phyloP scores from a whole-genome alignment of 2,888 invertebrate species.

The Drosophila kokeensis region DNA sequence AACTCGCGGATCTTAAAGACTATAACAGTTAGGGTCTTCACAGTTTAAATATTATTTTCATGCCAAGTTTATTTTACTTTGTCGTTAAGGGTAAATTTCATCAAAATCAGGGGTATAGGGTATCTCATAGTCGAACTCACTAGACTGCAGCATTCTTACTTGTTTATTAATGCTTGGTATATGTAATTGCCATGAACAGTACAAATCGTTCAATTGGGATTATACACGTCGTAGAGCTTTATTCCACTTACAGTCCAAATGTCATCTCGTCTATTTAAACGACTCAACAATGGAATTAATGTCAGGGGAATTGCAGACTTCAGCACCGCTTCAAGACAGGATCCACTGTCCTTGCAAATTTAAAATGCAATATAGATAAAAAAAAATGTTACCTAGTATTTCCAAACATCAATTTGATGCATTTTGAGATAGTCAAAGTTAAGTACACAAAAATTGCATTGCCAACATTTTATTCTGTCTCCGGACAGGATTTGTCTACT shows the following conservation, averaged over 20 bases:
- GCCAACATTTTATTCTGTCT: conserved; percentile 8
- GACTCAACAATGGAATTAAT: conserved; percentile 1
- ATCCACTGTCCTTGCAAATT: neutral
- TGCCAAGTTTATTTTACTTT: neutral
- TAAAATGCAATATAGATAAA: neutral
- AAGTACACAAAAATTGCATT: conserved; percentile 8
- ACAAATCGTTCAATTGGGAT: neutral
- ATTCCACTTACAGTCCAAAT: neutral
- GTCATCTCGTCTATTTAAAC: neutral
- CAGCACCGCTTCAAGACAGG: neutral
- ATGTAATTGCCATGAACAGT: neutral
- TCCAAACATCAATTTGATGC: conserved; percentile 15
- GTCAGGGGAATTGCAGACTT: neutral
- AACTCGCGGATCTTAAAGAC: neutral
- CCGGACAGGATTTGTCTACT: conserved; percentile 34
- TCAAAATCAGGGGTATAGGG: neutral
- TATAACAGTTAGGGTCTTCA: neutral
- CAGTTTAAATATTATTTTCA: neutral
- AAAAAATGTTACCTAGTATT: neutral
- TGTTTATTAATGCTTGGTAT: neutral
- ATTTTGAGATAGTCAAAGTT: conserved; percentile 7
- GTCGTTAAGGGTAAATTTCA: neutral
- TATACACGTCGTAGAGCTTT: neutral
- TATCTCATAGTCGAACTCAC: neutral
- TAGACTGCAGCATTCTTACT: neutral